Base-by-base conservation (phyloP, 2,113 vertebrate species). In the Myrmophylax atrothorax region DNA sequence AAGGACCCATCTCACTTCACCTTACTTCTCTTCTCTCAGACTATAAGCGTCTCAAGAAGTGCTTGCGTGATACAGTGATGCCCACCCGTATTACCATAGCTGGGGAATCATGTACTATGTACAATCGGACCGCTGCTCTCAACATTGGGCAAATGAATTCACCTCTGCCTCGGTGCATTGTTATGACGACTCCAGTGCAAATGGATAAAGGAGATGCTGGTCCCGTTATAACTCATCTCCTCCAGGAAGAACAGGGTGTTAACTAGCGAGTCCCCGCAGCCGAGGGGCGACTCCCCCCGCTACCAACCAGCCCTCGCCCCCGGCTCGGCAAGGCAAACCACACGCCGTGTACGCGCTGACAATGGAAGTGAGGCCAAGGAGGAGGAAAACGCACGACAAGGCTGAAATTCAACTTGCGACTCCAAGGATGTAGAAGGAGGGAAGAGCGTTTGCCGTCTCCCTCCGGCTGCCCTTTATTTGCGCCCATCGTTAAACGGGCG, bases 121-220 rank as follows among this genome's bases (percentile, higher is more conserved):
- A 56, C 13, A 58, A 64, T 19, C 89, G 83, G 85, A 72, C 52
- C 70, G 91, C 96, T 84, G 95, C 96, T 92, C 97, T 49, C 84
- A 79, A 92, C 18, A 95, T 63, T 29, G 97, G 97, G 96, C 93
- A 94, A 97, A 97, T 73, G 93, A 94, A 98, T 98, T 98, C 98
- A 98, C 98, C 98, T 98, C 98, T 96, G 98, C 98, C 98, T 98
- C 98, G 97, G 97, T 97, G 98, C 98, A 98, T 98, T 96, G 98
- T 98, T 98, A 98, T 93, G 98, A 97, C 93, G 98, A 96, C 96
- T 98, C 98, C 98, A 93, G 97, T n/a, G 97, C 96, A 94, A 97
- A 97, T 87, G 97, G 97, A 83, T 11, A 55, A 97, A 95, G 96
- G 97, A 98, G 97, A 97, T 97, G 93, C 97, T 80, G 97, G 98